phyloP scores from a whole-genome alignment of 2,113 vertebrate species.

The Neotoma lepida region DNA sequence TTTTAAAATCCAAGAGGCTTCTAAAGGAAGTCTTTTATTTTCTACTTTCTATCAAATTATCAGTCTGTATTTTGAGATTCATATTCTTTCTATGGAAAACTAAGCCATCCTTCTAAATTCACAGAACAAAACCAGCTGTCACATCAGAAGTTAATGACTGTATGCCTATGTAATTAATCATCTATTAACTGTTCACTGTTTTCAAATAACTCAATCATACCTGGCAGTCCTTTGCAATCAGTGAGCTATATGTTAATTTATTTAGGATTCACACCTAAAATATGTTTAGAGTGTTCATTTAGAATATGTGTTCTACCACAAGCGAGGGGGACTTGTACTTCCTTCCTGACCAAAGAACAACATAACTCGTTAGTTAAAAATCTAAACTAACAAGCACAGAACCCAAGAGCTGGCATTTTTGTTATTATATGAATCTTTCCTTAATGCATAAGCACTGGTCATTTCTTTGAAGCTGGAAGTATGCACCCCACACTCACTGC shows the following conservation, averaged over 20 bases:
- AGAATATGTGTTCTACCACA: slow-evolving; percentile 25
- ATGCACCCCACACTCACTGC: not conserved
- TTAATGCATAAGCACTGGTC: not conserved
- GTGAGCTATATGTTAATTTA: slow-evolving; percentile 55
- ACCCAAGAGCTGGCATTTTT: not conserved
- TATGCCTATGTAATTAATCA: slow-evolving; percentile 69
- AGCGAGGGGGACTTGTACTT: not conserved
- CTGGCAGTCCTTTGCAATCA: slow-evolving; percentile 56
- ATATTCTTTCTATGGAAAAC: slow-evolving; percentile 71
- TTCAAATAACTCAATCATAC: slow-evolving; percentile 79
- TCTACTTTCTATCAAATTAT: slow-evolving; percentile 54
- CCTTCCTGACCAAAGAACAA: not conserved
- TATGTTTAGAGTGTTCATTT: not conserved
- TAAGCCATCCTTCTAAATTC: slow-evolving; percentile 73
- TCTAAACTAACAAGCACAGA: slow-evolving; percentile 9
- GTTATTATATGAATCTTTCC: not conserved
- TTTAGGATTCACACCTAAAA: slow-evolving; percentile 57
- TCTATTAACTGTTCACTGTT: slow-evolving; percentile 65
- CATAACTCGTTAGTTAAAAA: slow-evolving; percentile 15
- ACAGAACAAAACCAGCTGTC: slow-evolving; percentile 78
- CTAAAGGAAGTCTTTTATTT: slow-evolving; percentile 67
- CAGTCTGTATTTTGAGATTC: slow-evolving; percentile 65
- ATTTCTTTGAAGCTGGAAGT: not conserved
- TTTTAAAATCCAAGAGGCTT: slow-evolving; percentile 69
- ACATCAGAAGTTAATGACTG: slow-evolving; percentile 74